Conservation (phyloP, 2,888 invertebrate genomes). For the Nysson spinosus region DNA sequence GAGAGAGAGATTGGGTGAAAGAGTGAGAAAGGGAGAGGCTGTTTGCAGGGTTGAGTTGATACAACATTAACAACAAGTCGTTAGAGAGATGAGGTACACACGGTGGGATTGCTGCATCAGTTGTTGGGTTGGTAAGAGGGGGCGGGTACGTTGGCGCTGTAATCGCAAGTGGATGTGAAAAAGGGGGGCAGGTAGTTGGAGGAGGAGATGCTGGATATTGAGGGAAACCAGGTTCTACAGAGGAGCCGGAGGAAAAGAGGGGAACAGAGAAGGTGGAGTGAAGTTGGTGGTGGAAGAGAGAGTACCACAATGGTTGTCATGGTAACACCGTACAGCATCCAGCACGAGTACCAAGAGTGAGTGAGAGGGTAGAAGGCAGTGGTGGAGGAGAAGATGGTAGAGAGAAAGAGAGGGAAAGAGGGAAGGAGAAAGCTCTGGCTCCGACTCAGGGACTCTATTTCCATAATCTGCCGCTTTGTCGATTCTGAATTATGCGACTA, state of each 20-base stretch:
- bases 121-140: slow-evolving; percentile 40
- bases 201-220: slow-evolving; percentile 42
- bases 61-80: slow-evolving; percentile 74
- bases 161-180: slow-evolving; percentile 8
- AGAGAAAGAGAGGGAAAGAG: slow-evolving; percentile 48
- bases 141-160: slow-evolving; percentile 43
- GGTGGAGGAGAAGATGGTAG: slow-evolving; percentile 38
- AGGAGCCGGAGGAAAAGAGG: slow-evolving; percentile 28
- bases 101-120: slow-evolving; percentile 56
- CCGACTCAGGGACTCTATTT: slow-evolving; percentile 76
- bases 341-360: slow-evolving; percentile 22
- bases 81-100: slow-evolving; percentile 71
- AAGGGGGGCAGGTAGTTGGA: slow-evolving; percentile 38
- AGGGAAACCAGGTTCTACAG: slow-evolving; percentile 23
- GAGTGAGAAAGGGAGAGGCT: slow-evolving; percentile 45
- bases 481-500: slow-evolving; percentile 77
- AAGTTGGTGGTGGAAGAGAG: slow-evolving; percentile 61
- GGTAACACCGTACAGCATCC: slow-evolving; percentile 67
- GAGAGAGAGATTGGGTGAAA: too few relatives aligned
- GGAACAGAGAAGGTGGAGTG: slow-evolving; percentile 42
- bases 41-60: slow-evolving; percentile 72
- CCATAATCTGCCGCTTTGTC: slow-evolving; percentile 78
- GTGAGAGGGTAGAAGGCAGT: slow-evolving; percentile 9
- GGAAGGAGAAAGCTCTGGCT: slow-evolving; percentile 59
- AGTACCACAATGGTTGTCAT: slow-evolving; percentile 74